These are phyloP conservation scores for Seira sanloemensis DNA, from an alignment of 2,888 invertebrate species.

Conservation along the genomic window DNA sequence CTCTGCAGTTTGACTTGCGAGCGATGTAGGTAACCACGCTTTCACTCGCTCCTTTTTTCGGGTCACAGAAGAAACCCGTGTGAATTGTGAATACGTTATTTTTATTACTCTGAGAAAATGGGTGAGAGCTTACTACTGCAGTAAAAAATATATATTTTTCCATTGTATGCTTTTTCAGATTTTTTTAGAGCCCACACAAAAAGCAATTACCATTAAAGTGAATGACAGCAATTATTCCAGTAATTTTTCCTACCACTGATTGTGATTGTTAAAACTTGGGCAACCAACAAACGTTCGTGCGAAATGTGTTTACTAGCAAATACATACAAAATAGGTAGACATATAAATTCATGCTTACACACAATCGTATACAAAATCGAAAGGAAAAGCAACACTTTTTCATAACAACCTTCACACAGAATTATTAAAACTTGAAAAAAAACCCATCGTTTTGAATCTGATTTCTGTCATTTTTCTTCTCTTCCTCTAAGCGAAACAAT, in stretches of 20 bases:
- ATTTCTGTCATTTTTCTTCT: slow-evolving; percentile 13
- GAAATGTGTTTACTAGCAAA: too few relatives aligned
- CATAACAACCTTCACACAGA: neutral
- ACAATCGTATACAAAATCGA: neutral
- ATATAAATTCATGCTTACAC: neutral
- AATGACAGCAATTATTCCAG: slow-evolving; percentile 68
- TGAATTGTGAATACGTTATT: slow-evolving; percentile 2
- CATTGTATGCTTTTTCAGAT: neutral
- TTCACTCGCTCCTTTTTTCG: neutral
- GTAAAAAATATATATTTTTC: neutral
- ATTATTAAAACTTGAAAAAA: too few relatives aligned
- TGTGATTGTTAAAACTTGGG: neutral
- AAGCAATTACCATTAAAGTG: slow-evolving; percentile 73
- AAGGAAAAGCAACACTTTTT: neutral
- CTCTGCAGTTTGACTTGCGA: too few relatives aligned
- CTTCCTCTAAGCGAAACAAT: slow-evolving; percentile 42
- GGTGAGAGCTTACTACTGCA: neutral
- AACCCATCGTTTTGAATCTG: neutral
- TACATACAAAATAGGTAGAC: too few relatives aligned
- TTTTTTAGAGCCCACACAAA: slow-evolving; percentile 50
- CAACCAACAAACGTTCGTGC: too few relatives aligned
- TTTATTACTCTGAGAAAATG: neutral
- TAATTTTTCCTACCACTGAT: slow-evolving; percentile 5
- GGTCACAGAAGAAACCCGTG: slow-evolving; percentile 7
- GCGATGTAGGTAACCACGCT: too few relatives aligned